phyloP scores from a whole-genome alignment of 2,888 invertebrate genomes.

The Heteromyza rotundicornis region DNA sequence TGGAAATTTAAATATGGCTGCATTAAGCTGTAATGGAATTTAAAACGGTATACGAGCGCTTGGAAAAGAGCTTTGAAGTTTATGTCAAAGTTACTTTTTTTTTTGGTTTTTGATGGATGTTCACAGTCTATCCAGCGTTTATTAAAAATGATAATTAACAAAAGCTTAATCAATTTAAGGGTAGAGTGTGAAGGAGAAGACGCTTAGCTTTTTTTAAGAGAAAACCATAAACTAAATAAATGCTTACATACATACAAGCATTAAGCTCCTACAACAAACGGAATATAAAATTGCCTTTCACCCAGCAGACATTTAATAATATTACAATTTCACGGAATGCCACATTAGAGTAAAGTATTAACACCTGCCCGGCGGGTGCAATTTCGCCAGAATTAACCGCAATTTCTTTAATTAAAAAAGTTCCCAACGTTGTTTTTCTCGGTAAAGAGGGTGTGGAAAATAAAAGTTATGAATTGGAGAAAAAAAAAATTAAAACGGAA shows the following conservation, averaged over 20 bases:
- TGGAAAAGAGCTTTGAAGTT: slow-evolving; percentile 4
- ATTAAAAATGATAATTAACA: not conserved
- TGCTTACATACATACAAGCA: too few relatives aligned
- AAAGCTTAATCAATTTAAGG: not conserved
- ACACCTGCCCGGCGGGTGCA: slow-evolving; percentile 24
- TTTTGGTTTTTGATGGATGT: too few relatives aligned
- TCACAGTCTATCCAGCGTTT: too few relatives aligned
- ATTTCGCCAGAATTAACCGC: slow-evolving; percentile 56
- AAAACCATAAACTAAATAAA: not conserved
- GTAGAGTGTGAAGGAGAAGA: too few relatives aligned
- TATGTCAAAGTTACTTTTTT: too few relatives aligned
- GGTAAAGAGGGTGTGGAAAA: too few relatives aligned
- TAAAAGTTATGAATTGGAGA: not conserved
- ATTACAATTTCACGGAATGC: not conserved
- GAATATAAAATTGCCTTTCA: too few relatives aligned
- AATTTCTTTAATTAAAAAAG: slow-evolving; percentile 60
- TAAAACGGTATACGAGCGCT: not conserved
- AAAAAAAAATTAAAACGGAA: not conserved
- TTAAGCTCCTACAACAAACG: too few relatives aligned
- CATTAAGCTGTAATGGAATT: not conserved
- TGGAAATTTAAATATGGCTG: not conserved
- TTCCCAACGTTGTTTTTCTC: too few relatives aligned
- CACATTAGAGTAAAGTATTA: slow-evolving; percentile 22
- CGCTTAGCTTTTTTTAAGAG: too few relatives aligned
- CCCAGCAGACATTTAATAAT: not conserved